A percentile compares a stretch with the other conserved stretches of the same genome.
phyloP scores from a whole-genome alignment of 2,113 vertebrate species.

The Pampusana beccarii region DNA sequence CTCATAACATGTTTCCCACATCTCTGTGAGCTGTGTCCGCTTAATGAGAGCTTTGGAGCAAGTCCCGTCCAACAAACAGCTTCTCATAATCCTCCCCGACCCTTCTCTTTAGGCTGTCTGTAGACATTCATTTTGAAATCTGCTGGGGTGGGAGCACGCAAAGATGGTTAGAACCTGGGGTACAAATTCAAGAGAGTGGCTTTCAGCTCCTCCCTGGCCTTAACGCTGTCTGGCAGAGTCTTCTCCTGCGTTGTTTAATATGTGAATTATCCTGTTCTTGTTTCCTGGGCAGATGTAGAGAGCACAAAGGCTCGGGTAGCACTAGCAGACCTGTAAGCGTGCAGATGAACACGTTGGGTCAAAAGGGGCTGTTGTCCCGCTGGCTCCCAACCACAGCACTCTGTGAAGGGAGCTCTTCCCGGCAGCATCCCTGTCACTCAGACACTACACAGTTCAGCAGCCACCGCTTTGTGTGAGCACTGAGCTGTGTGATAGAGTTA shows the following conservation, averaged over 20 bases:
- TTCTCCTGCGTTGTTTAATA: not conserved
- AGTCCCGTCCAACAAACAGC: not conserved
- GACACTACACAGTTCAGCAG: not conserved
- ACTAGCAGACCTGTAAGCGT: not conserved
- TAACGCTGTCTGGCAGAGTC: not conserved
- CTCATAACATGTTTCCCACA: not conserved
- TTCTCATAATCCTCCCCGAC: not conserved
- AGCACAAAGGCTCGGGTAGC: not conserved
- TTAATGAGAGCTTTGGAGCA: not conserved
- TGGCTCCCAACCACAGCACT: not conserved
- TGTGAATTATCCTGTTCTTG: not conserved
- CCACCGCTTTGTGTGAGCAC: not conserved
- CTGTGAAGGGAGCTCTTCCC: not conserved
- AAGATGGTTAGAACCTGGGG: not conserved
- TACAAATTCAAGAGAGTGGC: not conserved
- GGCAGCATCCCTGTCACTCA: not conserved
- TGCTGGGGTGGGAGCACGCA: not conserved
- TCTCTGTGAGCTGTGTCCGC: not conserved
- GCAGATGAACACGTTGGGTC: accelerated
- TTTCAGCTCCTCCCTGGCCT: not conserved
- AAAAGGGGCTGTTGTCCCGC: not conserved
- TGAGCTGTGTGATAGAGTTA: conserved; percentile 49
- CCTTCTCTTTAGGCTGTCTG: not conserved
- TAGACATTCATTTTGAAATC: not conserved
- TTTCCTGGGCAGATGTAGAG: not conserved